Conservation (phyloP, 2,113 vertebrate species). For the Catharus fuscescens region DNA sequence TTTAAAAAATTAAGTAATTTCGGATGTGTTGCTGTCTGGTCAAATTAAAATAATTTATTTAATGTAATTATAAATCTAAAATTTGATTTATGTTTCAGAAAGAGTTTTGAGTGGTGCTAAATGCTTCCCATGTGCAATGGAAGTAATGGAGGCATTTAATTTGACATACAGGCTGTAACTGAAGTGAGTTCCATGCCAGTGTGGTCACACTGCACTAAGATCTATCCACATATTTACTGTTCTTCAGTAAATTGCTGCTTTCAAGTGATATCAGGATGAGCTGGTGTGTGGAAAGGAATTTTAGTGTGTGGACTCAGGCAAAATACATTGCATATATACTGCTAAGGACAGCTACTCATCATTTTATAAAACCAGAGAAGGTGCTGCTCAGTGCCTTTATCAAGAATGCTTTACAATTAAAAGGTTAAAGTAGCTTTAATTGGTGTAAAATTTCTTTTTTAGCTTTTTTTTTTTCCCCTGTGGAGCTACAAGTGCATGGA, state of each 20-base stretch:
- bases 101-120: background rate
- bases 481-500: background rate
- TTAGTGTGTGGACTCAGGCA: background rate
- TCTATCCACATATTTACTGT: background rate
- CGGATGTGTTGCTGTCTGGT: constrained; percentile 1
- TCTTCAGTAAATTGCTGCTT: background rate
- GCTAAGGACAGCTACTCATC: background rate
- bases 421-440: background rate
- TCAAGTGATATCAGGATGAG: background rate
- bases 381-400: background rate
- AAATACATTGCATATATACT: background rate
- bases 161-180: background rate
- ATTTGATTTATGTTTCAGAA: constrained; percentile 15
- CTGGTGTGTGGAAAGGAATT: background rate
- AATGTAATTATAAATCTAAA: background rate
- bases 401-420: background rate
- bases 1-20: background rate
- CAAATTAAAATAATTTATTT: background rate
- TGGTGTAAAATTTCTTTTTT: background rate
- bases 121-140: constrained; percentile 14
- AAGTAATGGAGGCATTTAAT: background rate
- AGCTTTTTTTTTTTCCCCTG: rapidly evolving
- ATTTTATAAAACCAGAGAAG: background rate
- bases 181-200: background rate
- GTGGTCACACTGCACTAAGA: background rate